Percentiles rank a stretch among this genome's conserved stretches.
phyloP scores from a whole-genome alignment of 1,140 invertebrate genomes.

The Ylistrum balloti region DNA sequence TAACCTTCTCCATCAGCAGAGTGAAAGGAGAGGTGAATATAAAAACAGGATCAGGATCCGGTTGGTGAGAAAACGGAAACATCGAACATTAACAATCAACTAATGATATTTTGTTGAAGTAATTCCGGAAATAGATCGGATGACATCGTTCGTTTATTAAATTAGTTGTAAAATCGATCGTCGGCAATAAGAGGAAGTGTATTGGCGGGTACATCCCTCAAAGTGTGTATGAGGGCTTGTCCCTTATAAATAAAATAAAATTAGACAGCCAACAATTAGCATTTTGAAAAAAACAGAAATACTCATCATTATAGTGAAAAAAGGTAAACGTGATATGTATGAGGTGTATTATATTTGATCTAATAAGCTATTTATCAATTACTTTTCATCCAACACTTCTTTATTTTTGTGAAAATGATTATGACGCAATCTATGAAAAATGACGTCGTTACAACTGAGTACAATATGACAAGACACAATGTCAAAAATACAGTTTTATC shows the following conservation, averaged over 20 bases:
- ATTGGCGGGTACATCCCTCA: slow-evolving; percentile 10
- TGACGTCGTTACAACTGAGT: too few relatives aligned
- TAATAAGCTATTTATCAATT: too few relatives aligned
- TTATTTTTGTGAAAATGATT: too few relatives aligned
- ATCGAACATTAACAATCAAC: slow-evolving; percentile 60
- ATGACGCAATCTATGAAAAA: too few relatives aligned
- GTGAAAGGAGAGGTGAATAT: slow-evolving; percentile 37
- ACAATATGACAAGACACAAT: too few relatives aligned
- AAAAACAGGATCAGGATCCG: slow-evolving; percentile 33
- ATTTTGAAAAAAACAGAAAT: background rate
- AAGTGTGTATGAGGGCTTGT: background rate
- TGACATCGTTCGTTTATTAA: slow-evolving; percentile 57
- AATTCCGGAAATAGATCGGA: slow-evolving; percentile 60
- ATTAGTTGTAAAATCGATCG: slow-evolving; percentile 58
- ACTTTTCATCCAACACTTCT: too few relatives aligned
- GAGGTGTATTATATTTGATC: too few relatives aligned
- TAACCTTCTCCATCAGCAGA: background rate
- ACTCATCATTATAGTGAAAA: too few relatives aligned
- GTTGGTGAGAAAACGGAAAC: slow-evolving; percentile 51
- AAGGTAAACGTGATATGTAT: too few relatives aligned
- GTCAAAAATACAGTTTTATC: too few relatives aligned
- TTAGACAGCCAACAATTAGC: background rate
- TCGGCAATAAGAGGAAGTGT: slow-evolving; percentile 32
- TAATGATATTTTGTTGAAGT: slow-evolving; percentile 67
- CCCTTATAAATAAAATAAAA: background rate